phyloP scores from a whole-genome alignment of 2,797 vertebrate species.

The Ibycter americanus region DNA sequence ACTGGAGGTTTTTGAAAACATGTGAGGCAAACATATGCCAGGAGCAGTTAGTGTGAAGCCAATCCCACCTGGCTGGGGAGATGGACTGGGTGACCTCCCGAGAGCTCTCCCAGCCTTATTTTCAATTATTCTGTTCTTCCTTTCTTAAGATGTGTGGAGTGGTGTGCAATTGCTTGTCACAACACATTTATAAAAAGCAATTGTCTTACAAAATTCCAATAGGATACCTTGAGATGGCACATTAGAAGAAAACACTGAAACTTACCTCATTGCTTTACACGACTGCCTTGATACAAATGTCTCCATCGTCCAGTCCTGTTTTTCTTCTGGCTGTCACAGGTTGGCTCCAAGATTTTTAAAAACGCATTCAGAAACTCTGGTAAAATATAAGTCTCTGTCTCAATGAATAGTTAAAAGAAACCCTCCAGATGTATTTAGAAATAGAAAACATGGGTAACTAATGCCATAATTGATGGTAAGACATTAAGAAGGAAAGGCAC shows the following conservation, averaged over 20 bases:
- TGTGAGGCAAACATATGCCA: neutral
- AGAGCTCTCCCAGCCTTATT: neutral
- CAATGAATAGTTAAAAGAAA: neutral
- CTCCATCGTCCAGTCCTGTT: neutral
- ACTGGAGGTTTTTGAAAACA: neutral
- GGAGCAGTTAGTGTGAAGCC: neutral
- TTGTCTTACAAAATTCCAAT: neutral
- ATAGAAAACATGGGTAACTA: neutral
- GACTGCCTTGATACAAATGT: neutral
- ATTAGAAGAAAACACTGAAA: neutral
- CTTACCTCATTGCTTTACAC: neutral
- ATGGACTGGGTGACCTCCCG: neutral
- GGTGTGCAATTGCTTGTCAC: constrained; percentile 43
- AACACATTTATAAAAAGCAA: constrained; percentile 26
- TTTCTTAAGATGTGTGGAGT: neutral
- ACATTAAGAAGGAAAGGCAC: neutral
- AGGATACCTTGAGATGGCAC: neutral
- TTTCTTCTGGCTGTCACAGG: constrained; percentile 11
- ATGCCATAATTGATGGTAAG: neutral
- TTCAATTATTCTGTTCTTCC: constrained; percentile 32
- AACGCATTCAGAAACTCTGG: neutral
- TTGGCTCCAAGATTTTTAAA: neutral
- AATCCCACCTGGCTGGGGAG: neutral
- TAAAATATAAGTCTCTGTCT: neutral
- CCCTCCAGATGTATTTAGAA: constrained; percentile 13